Evolutionary conservation across 2,888 invertebrate genomes (phyloP), one percentile per base, ranked within the genome.

Genomic region (Meta bourneti): DNA sequence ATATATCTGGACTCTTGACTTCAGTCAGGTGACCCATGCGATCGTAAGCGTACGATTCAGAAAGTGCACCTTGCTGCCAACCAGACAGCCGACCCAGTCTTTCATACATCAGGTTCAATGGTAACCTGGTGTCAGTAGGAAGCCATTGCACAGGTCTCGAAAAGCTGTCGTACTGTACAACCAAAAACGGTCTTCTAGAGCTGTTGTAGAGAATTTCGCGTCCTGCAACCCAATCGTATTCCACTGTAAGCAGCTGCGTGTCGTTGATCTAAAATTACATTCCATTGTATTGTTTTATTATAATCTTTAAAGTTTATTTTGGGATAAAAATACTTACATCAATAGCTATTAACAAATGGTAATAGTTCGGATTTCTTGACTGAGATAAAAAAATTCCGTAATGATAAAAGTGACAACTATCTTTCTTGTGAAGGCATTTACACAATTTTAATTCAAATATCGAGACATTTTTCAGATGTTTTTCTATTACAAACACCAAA

Each of bases 31-130:
- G 96, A 7, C 98, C 98, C 88, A 97, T 97, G 94, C 98, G 96
- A 94, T 98, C 98, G 94, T 98, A 99, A 0, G 97, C 97, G 94
- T 98, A 98, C 0, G 97, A 97, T 95, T 98, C 98, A 94, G 97
- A 97, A 7, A 98, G 96, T 93, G 98, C 97, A 34, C 98, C 98
- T 97, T 98, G 98, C 94, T 97, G 97, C 98, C 98, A 98, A 94
- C 97, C 97, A 5, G 97, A 97, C 78, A 98, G 95, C 94, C 98
- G 96, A 93, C 98, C 98, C 94, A 98, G 98, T 93, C 98, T 96
- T 94, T 98, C 98, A 94, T 98, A 99, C 94, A 98, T 98, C 49
- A 98, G 95, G 94, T 98, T 98, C 1, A 99, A 98, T 94, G 97
- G 97, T 0, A 97, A 97, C 94, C 98, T 98, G 93, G 98, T 97